Percentiles rank a stretch among this genome's conserved stretches.
phyloP scores from a whole-genome alignment of 2,113 vertebrate species.

The Oxyruncus cristatus region DNA sequence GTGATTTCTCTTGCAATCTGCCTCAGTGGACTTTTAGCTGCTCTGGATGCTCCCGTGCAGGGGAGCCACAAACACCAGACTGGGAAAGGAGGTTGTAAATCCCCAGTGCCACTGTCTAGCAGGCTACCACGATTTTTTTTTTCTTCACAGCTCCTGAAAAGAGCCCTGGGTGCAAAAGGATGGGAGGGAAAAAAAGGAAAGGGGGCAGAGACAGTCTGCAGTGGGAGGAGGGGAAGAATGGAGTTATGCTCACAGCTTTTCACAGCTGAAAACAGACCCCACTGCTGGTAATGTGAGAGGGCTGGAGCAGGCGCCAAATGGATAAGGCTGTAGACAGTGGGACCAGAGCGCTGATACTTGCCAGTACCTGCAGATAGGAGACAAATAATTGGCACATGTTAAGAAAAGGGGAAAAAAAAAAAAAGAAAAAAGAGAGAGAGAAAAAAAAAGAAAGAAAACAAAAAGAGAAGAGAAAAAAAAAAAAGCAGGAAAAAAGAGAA shows the following conservation, averaged over 20 bases:
- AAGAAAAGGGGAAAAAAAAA: background rate
- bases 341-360: constrained; percentile 74
- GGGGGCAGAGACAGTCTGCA: background rate
- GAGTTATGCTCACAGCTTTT: constrained; percentile 70
- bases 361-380: constrained; percentile 84
- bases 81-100: background rate
- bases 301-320: constrained; percentile 80
- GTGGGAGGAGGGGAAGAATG: constrained; percentile 6
- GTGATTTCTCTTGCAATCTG: fast-evolving
- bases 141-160: constrained; percentile 13
- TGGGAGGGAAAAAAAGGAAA: background rate
- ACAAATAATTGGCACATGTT: constrained; percentile 81
- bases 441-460: too few relatives aligned
- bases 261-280: constrained; percentile 75
- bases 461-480: background rate
- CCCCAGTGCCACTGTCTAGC: background rate
- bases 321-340: constrained; percentile 83
- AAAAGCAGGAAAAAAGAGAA: background rate
- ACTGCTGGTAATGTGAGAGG: constrained; percentile 74
- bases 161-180: constrained; percentile 5
- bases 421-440: fast-evolving
- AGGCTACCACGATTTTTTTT: background rate
- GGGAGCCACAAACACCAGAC: background rate
- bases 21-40: background rate
- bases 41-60: background rate